Evolutionary conservation across 1,140 invertebrate genomes (phyloP).

Genomic region (Drosophila pallidifrons): DNA sequence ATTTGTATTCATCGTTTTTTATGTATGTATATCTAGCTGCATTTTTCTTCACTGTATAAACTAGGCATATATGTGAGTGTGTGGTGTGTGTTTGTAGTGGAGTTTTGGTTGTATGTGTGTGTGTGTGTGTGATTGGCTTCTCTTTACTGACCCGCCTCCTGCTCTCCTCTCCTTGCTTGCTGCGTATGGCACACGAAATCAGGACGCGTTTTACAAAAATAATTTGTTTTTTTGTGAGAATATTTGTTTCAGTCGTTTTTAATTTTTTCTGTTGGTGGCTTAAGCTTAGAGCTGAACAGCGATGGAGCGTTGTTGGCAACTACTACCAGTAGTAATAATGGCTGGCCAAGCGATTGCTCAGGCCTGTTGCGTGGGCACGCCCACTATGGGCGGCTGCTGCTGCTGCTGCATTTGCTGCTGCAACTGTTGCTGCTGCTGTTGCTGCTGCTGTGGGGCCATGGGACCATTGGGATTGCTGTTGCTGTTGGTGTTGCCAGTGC

Average conservation of each 20-base stretch:
- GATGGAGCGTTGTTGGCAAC: background rate
- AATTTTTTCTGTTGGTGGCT: background rate
- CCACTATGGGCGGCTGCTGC: conserved; percentile 6
- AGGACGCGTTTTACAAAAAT: conserved; percentile 77
- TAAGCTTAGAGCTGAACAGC: conserved; percentile 34
- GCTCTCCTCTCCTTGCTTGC: conserved; percentile 18
- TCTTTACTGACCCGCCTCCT: conserved; percentile 10
- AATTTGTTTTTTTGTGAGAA: conserved; percentile 59
- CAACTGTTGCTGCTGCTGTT: conserved; percentile 42
- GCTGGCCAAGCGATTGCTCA: conserved; percentile 10
- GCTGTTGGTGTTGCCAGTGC: conserved; percentile 39
- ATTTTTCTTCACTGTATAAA: conserved; percentile 41
- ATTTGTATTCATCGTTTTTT: too few species aligned
- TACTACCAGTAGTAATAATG: conserved; percentile 33
- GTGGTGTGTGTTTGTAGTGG: conserved; percentile 40
- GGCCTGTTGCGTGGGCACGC: conserved; percentile 19
- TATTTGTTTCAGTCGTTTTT: conserved; percentile 60
- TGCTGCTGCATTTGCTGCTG: conserved; percentile 41
- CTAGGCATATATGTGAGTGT: conserved; percentile 43
- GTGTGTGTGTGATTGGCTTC: conserved; percentile 14
- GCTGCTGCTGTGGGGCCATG: conserved; percentile 51
- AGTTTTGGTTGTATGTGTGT: conserved; percentile 40
- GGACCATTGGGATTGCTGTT: conserved; percentile 18
- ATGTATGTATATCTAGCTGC: conserved; percentile 61
- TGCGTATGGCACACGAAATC: conserved; percentile 75